A percentile compares a stretch with the other conserved stretches of the same genome.
Evolutionary conservation across 2,113 vertebrate genomes (phyloP).

Genomic region (Pandion haliaetus): DNA sequence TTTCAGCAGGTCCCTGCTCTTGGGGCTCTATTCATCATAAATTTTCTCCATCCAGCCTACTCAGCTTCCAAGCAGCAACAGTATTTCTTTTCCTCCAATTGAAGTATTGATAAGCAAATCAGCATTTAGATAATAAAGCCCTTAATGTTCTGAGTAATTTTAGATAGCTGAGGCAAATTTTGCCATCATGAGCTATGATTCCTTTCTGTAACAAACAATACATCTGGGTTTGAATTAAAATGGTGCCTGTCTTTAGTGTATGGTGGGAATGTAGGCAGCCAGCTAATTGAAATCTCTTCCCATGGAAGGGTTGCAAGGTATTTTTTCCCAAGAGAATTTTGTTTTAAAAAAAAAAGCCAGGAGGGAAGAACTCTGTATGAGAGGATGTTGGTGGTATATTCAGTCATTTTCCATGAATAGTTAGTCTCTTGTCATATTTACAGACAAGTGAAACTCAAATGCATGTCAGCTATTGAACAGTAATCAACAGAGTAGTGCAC

Average conservation of each 20-base stretch:
- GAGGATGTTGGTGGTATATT: background rate
- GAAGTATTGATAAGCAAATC: conserved; percentile 48
- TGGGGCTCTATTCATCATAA: background rate
- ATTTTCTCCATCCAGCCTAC: background rate
- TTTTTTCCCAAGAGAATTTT: background rate
- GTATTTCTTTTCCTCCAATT: background rate
- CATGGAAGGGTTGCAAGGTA: background rate
- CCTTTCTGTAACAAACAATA: background rate
- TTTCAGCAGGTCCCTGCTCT: background rate
- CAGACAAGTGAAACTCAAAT: background rate
- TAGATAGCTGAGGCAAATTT: conserved; percentile 38
- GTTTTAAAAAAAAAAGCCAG: background rate
- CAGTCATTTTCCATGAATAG: background rate
- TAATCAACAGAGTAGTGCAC: conserved; percentile 41
- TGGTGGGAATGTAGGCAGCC: background rate
- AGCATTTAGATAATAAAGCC: conserved; percentile 31
- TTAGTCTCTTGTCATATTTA: conserved; percentile 36
- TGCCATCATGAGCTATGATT: background rate
- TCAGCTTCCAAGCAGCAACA: background rate
- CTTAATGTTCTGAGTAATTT: conserved; percentile 12
- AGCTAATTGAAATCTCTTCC: background rate
- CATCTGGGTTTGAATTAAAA: background rate
- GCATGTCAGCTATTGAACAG: background rate
- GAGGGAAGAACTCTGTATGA: background rate
- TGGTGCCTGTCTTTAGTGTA: background rate